Base-by-base conservation (phyloP, 1,140 invertebrate species). In the Drosophila sechellia region DNA sequence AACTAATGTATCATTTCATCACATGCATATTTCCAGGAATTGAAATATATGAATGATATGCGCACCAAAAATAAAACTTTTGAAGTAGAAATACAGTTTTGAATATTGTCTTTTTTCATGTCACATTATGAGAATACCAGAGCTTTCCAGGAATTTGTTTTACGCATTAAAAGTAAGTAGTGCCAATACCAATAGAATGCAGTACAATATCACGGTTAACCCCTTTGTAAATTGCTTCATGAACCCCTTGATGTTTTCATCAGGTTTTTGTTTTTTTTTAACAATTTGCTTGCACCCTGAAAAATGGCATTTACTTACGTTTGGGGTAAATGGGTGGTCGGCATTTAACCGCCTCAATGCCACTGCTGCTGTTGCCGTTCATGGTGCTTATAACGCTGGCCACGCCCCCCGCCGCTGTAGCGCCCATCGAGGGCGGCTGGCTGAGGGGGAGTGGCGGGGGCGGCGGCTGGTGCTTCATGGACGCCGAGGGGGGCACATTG, bases 271-370 rank as follows among this genome's bases (percentile, higher is more conserved):
- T 35, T 13, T 4, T 2, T 25, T 13, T 10, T 40, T 8, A 5
- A 5, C 12, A 11, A 11, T 4, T 8, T 46, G 37, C 46, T 31
- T 3, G 53, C 64, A 56, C 50, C 64, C 42, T 53, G 31, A 15
- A 39, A 17, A 10, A 0, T 10, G 2, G 34, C n/a, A 25, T 66
- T 64, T 66, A 87, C 84, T 87, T 59, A 87, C 84, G 84, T 89
- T 87, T 87, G 12, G 84, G 84, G 65, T 79, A 87, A 48, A 87
- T 52, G 22, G 85, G 52, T 49, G 84, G 84, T 4, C 84, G 79
- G 42, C 66, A 69, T 52, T 73, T 86, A 31, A 34, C 56, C 40
- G 84, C 10, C 40, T 79, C 83, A n/a, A 46, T 81, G 66, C 34
- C 52, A 34, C 39, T 65, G 56, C 35, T 13, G 37, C 37, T 39